These are phyloP conservation scores for Physella acuta DNA, from an alignment of 1,140 invertebrate genomes.

Conservation along the genomic window DNA sequence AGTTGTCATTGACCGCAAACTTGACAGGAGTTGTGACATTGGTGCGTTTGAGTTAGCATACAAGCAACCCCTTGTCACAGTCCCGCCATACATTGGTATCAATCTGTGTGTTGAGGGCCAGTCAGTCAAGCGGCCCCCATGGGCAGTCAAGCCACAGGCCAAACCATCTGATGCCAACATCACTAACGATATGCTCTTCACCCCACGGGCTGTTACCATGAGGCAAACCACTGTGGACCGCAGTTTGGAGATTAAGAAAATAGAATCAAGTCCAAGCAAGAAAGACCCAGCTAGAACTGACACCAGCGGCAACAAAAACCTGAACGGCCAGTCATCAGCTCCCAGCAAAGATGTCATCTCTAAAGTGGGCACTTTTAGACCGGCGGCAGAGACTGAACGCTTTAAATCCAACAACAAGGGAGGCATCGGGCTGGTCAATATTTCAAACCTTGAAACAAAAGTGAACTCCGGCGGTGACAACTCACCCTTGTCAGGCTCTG, in stretches of 20 bases:
- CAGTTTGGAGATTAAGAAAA: conserved; percentile 11
- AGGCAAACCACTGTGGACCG: conserved; percentile 13
- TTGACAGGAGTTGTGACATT: conserved; percentile 77
- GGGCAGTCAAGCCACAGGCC: conserved; percentile 7
- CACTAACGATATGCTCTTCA: conserved; percentile 19
- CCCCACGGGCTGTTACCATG: conserved; percentile 16
- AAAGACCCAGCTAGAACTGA: background rate
- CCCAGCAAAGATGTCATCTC: background rate
- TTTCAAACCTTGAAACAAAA: background rate
- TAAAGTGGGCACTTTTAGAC: conserved; percentile 15
- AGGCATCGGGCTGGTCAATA: background rate
- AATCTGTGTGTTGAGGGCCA: conserved; percentile 75
- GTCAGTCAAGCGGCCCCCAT: conserved; percentile 39
- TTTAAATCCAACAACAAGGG: background rate
- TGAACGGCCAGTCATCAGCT: background rate
- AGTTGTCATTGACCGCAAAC: conserved; percentile 84
- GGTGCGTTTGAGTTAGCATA: conserved; percentile 85
- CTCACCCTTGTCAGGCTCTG: background rate
- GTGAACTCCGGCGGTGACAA: background rate
- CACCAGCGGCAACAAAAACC: background rate
- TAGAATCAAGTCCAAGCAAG: background rate
- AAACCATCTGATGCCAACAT: background rate
- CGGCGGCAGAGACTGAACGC: background rate
- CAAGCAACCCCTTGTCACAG: conserved; percentile 71
- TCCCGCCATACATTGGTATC: conserved; percentile 82